Base-by-base conservation (phyloP, 2,888 invertebrate species). In the Lottia scabra region DNA sequence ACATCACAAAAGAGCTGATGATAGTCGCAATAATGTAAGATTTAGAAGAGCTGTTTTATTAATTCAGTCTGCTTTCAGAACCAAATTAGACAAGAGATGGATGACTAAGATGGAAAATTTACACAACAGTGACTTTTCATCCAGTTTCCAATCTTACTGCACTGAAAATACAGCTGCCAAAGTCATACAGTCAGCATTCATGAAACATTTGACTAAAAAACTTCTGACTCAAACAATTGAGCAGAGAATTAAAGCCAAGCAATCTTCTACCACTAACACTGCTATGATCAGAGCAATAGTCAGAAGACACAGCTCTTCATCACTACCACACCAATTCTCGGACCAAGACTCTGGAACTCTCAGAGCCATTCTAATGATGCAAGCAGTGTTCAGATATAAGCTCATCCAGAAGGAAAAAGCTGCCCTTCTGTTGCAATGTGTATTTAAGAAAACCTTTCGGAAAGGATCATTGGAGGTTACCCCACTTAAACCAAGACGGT, bases 161-260 rank as follows among this genome's bases (percentile, higher is more conserved):
- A 56, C 19, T 8, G 10, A 56, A 13, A 56, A 56, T 19, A 56
- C 56, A 56, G 56, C 56, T 56, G 56, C 56, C 56, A 56, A 56
- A 56, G 56, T 56, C 56, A 56, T 56, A 23, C 56, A 56, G 23
- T 56, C 56, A 56, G 56, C 56, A 56, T 56, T 56, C 19, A 56
- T 56, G 56, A 56, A 56, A 19, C 56, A 56, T 56, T 15, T 56
- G 56, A 56, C 56, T 23, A 56, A 23, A 56, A 5, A 23, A 56
- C 23, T 56, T 19, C 56, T 56, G 19, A 56, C 19, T 23, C 56
- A 56, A 56, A 56, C 56, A 0, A 56, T 56, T 23, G 56, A 56
- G 23, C 56, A 56, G 23, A 56, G 56, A 13, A 56, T 56, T 13
- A 19, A 56, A 56, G 56, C 56, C 6, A 56, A 56, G 56, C 56